These are phyloP conservation scores for Florisuga fusca DNA, from an alignment of 2,797 vertebrate genomes.

Conservation along the genomic window DNA sequence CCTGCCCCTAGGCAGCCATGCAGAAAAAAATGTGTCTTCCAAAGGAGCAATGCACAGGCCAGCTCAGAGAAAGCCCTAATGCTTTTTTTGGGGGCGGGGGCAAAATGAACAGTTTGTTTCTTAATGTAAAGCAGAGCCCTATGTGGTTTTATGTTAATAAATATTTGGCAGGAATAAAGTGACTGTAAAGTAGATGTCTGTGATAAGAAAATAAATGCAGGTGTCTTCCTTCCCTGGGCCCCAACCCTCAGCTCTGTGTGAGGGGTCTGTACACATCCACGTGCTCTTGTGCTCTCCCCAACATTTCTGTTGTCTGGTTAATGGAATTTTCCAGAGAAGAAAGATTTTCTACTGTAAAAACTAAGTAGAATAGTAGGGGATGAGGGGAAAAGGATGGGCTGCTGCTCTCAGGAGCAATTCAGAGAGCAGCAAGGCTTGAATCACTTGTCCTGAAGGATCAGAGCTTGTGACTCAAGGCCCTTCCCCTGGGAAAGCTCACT, in stretches of 20 bases:
- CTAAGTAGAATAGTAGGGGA: neutral
- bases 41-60: fast-evolving
- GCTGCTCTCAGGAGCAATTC: neutral
- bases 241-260: fast-evolving
- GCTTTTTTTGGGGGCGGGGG: neutral
- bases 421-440: neutral
- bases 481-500: neutral
- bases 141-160: neutral
- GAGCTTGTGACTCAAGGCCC: fast-evolving
- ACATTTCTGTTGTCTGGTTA: neutral
- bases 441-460: fast-evolving
- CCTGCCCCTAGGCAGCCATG: neutral
- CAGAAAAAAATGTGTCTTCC: fast-evolving
- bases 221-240: neutral
- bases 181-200: neutral
- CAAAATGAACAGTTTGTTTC: neutral
- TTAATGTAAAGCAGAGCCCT: neutral
- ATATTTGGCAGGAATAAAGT: neutral
- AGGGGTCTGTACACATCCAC: neutral
- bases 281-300: neutral
- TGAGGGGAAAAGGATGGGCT: neutral
- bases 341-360: neutral
- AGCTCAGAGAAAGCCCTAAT: neutral
- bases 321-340: neutral
- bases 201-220: neutral